These are phyloP conservation scores for Raphicerus campestris DNA, from an alignment of 2,113 vertebrate genomes.

Conservation along the genomic window DNA sequence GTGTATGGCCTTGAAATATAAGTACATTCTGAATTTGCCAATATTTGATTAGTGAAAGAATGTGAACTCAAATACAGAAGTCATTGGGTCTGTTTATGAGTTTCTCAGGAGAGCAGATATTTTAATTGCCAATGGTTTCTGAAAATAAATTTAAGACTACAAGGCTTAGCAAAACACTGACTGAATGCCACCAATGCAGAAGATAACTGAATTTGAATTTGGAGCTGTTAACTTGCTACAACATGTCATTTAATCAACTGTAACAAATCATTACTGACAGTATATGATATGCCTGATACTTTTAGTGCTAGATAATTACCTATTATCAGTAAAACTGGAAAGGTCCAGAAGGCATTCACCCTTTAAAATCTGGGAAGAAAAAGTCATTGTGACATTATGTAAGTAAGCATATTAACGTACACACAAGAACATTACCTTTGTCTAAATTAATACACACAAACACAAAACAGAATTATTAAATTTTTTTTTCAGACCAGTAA, in stretches of 20 bases:
- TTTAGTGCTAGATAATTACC: conserved; percentile 81
- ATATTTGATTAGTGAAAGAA: neutral
- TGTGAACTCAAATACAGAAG: conserved; percentile 15
- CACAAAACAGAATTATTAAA: conserved; percentile 11
- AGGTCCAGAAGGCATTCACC: conserved; percentile 91
- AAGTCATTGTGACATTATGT: conserved; percentile 25
- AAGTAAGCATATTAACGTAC: neutral
- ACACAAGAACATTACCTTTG: neutral
- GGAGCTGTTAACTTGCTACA: neutral
- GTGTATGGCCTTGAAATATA: neutral
- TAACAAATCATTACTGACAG: neutral
- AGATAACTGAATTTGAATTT: conserved; percentile 20
- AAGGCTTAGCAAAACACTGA: neutral
- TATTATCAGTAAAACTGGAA: conserved; percentile 94
- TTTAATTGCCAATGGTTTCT: conserved; percentile 14
- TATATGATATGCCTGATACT: neutral
- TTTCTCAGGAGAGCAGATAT: neutral
- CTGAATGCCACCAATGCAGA: neutral
- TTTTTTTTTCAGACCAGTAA: neutral
- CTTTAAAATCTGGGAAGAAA: conserved; percentile 89
- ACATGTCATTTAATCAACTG: conserved; percentile 26
- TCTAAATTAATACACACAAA: neutral
- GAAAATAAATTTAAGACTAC: neutral
- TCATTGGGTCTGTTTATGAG: neutral
- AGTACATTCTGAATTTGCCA: neutral